phyloP scores from a whole-genome alignment of 1,140 invertebrate genomes.

The Triops longicaudatus region DNA sequence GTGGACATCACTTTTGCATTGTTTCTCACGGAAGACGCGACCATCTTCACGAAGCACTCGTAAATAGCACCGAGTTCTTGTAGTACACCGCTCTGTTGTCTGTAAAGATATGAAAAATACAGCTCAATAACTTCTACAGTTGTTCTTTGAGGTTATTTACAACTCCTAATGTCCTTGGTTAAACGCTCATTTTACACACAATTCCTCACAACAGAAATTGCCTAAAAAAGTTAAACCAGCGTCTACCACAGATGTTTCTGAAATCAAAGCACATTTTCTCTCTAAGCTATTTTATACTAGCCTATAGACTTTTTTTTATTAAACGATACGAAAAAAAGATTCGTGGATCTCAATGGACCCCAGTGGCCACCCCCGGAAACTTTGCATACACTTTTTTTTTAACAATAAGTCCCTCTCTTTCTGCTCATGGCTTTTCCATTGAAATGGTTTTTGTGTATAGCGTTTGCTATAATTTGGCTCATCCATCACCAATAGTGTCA shows the following conservation, averaged over 20 bases:
- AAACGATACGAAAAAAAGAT: too few species aligned
- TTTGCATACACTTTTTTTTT: neutral
- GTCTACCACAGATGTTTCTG: too few species aligned
- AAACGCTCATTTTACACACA: too few species aligned
- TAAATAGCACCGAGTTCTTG: constrained; percentile 76
- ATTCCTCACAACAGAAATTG: too few species aligned
- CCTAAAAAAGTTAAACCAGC: too few species aligned
- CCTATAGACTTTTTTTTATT: too few species aligned
- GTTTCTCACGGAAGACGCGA: neutral
- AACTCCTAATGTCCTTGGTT: too few species aligned
- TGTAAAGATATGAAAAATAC: constrained; percentile 37
- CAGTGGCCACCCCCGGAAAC: neutral
- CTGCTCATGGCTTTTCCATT: constrained; percentile 7
- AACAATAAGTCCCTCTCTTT: constrained; percentile 12
- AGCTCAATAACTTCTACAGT: neutral
- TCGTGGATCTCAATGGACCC: too few species aligned
- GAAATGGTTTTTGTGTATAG: neutral
- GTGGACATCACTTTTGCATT: neutral
- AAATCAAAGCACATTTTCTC: too few species aligned
- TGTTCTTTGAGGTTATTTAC: too few species aligned
- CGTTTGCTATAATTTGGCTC: constrained; percentile 7
- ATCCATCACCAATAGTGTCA: neutral
- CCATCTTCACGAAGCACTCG: constrained; percentile 46
- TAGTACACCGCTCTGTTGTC: constrained; percentile 60
- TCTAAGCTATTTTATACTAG: too few species aligned